Base-by-base conservation (phyloP, 2,113 vertebrate genomes). In the Apeltes quadracus region DNA sequence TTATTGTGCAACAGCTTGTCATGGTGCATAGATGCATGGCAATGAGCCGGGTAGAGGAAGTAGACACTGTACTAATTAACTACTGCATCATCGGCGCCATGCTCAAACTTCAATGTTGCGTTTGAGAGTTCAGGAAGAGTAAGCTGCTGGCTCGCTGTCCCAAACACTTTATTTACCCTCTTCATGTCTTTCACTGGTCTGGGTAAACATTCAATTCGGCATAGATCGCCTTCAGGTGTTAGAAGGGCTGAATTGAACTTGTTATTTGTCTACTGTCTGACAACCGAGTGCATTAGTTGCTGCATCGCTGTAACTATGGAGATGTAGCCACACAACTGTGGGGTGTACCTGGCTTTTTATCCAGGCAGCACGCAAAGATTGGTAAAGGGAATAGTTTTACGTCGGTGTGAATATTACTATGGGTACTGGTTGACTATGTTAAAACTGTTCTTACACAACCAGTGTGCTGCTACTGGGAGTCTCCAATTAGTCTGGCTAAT, bases 401-500 rank as follows among this genome's bases (percentile, higher is more conserved):
- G 70, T 64, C 8, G 0, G 3, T 36, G 16, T n/a, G n/a, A n/a
- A n/a, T n/a, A n/a, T n/a, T n/a, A n/a, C 55, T 32, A 54, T 14
- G 18, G 10, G 32, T 36, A 56, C 56, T 43, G 43, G 41, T 39
- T 53, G 20, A 65, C 56, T 67, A 53, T 74, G 38, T 81, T 44
- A 27, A 67, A 69, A 84, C 69, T 22, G 29, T 67, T 13, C 61
- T 22, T 7, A 14, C n/a, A 48, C 50, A 29, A n/a, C n/a, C n/a
- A n/a, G n/a, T n/a, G 62, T 51, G 68, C 72, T 70, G 75, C 78
- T 64, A 18, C 76, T n/a, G 51, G 56, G 59, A 72, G 65, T 78
- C 86, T 86, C 82, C 39, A 74, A 84, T 89, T 85, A 88, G 79
- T 87, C 70, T 20, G 51, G 76, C 62, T 92, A 83, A 92, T 92